phyloP scores from a whole-genome alignment of 2,797 vertebrate genomes.

The Danio aesculapii region DNA sequence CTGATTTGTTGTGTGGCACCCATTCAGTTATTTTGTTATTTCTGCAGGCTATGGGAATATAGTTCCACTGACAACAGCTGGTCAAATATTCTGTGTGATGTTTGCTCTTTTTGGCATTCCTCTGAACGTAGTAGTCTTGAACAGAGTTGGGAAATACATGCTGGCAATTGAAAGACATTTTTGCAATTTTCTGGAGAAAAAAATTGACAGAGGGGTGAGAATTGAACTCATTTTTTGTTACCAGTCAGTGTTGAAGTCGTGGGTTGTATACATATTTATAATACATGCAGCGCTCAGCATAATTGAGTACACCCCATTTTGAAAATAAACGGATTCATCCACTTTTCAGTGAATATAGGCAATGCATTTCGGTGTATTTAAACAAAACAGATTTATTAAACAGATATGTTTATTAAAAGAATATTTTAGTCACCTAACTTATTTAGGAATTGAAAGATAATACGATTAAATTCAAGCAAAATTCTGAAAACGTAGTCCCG shows the following conservation, averaged over 20 bases:
- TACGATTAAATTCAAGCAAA: no score
- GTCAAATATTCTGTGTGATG: conserved; percentile 91
- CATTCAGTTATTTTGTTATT: conserved; percentile 46
- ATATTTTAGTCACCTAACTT: no score
- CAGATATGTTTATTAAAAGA: no score
- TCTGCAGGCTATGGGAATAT: conserved; percentile 86
- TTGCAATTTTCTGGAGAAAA: conserved; percentile 72
- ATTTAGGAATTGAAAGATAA: no score
- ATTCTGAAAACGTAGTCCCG: no score
- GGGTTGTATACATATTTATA: not conserved
- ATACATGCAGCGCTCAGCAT: no score
- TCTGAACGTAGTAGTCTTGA: conserved; percentile 89
- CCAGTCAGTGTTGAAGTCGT: not conserved
- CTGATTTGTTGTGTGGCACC: not conserved
- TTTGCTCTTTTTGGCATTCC: conserved; percentile 93
- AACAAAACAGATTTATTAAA: no score
- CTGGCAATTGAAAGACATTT: conserved; percentile 79
- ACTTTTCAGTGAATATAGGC: no score
- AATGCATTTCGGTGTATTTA: no score
- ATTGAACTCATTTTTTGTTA: not conserved
- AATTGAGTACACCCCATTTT: no score
- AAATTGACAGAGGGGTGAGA: conserved; percentile 80
- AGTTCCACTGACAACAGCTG: conserved; percentile 80
- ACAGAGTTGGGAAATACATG: conserved; percentile 89
- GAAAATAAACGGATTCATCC: no score